Conservation (phyloP, 2,888 invertebrate genomes). For the Eupithecia exiguata region DNA sequence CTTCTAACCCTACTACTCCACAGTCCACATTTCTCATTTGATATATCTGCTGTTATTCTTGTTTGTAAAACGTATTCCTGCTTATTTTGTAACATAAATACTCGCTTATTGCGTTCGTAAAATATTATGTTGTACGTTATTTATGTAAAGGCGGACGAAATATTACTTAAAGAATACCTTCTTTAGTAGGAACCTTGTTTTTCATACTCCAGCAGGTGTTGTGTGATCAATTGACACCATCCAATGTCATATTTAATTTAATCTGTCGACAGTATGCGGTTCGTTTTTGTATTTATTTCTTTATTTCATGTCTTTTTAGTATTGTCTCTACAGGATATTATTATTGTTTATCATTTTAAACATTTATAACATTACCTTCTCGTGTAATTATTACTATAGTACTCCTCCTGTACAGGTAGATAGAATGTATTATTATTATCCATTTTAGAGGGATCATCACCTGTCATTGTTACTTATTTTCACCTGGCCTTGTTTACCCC, state of each 20-base stretch:
- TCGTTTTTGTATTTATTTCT: neutral
- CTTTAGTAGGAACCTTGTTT: neutral
- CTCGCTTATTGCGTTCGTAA: no score
- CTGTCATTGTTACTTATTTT: slow-evolving; percentile 5
- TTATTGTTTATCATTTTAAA: neutral
- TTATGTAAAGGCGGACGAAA: neutral
- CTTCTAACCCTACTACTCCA: neutral
- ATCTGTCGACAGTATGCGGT: neutral
- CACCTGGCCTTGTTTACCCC: slow-evolving; percentile 1
- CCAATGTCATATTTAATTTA: slow-evolving; percentile 20
- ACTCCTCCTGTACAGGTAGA: neutral
- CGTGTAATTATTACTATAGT: neutral
- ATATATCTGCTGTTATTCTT: slow-evolving; percentile 3
- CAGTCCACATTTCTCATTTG: neutral
- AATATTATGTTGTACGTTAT: neutral
- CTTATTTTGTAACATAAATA: neutral
- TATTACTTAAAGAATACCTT: neutral
- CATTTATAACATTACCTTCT: neutral
- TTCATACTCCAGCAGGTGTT: slow-evolving; percentile 9
- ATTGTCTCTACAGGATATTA: neutral
- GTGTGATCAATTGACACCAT: slow-evolving; percentile 11
- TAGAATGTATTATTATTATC: neutral
- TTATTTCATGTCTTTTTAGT: neutral
- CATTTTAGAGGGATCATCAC: neutral
- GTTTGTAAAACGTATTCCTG: neutral